phyloP scores from a whole-genome alignment of 2,888 invertebrate genomes.

The Clunio marinus region DNA sequence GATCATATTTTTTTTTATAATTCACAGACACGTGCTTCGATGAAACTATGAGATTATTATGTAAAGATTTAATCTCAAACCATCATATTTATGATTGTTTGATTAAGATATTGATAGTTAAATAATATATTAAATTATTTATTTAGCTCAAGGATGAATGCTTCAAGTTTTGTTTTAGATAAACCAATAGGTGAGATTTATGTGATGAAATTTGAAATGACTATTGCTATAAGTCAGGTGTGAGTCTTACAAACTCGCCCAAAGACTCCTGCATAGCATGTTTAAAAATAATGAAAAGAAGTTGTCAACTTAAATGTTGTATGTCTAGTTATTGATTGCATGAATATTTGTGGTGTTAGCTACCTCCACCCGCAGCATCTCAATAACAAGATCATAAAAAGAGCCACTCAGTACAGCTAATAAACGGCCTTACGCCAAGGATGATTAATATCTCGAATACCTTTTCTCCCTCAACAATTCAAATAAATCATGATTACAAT shows the following conservation, averaged over 20 bases:
- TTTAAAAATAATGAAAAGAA: background rate
- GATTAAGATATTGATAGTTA: no score
- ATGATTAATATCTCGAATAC: slow-evolving; percentile 16
- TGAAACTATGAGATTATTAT: no score
- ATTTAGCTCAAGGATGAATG: no score
- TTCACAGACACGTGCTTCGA: no score
- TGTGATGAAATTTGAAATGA: background rate
- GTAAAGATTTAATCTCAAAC: no score
- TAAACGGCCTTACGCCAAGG: background rate
- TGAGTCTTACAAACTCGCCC: no score
- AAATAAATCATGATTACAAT: slow-evolving; percentile 34
- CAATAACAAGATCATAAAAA: background rate
- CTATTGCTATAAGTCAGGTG: background rate
- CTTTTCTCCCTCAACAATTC: background rate
- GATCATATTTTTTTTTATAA: no score
- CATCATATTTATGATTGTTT: no score
- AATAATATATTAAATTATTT: no score
- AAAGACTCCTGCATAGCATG: background rate
- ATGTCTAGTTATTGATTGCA: background rate
- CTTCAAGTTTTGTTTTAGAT: no score
- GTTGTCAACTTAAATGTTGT: background rate
- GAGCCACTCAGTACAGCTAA: background rate
- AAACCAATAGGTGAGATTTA: slow-evolving; percentile 19
- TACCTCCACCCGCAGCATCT: background rate
- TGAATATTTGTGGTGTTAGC: background rate